Conservation (phyloP, 2,113 vertebrate genomes). For the Eidolon helvum region DNA sequence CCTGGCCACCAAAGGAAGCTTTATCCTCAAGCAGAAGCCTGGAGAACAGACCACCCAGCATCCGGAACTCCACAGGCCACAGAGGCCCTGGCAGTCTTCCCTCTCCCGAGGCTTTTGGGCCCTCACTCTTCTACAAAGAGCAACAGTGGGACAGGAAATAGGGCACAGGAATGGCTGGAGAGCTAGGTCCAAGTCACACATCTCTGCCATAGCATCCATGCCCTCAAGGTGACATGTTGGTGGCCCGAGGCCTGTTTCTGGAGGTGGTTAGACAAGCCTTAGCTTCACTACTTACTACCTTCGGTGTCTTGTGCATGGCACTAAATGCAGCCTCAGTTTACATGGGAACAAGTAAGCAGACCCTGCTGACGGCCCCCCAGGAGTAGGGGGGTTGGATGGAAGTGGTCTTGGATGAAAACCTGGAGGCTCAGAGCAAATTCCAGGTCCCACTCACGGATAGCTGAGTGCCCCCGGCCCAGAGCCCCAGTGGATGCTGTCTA, state of each 20-base stretch:
- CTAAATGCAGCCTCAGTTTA: background rate
- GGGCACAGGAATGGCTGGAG: background rate
- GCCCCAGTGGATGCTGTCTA: background rate
- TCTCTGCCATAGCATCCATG: background rate
- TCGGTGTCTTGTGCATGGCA: background rate
- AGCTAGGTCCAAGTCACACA: background rate
- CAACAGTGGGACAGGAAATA: background rate
- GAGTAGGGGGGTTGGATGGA: background rate
- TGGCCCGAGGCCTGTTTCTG: background rate
- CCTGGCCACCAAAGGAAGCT: background rate
- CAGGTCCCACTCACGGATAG: background rate
- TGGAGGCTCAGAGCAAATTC: background rate
- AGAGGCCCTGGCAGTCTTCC: background rate
- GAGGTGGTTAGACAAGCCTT: background rate
- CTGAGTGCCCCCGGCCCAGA: background rate
- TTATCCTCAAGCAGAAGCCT: background rate
- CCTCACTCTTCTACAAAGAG: background rate
- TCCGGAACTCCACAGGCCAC: background rate
- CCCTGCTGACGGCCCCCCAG: background rate
- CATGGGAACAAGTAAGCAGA: background rate
- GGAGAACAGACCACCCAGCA: background rate
- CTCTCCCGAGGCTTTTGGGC: background rate
- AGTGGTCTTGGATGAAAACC: background rate
- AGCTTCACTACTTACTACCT: background rate
- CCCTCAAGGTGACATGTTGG: background rate